Evolutionary conservation across 1,140 invertebrate genomes (phyloP), one percentile per base, ranked within the genome.

Genomic region (Arion vulgaris): DNA sequence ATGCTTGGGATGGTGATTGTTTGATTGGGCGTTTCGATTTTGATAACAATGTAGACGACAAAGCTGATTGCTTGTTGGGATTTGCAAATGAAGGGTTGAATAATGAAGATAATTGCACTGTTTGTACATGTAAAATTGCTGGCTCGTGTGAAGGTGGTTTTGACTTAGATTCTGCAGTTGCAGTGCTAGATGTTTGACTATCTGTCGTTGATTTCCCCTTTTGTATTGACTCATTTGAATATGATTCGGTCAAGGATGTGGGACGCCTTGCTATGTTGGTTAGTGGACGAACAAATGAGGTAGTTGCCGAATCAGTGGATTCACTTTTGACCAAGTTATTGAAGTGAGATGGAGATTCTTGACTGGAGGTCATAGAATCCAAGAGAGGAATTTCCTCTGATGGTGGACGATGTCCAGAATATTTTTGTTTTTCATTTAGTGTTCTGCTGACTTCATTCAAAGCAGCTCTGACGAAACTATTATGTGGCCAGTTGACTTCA

Each of bases 231-330:
- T 78, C 76, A n/a, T 13, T 68, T 2, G 68, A 84, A 84, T 89
- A 89, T 84, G 85, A 89, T 41, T 89, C 88, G 26, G 86, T 88
- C 26, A 91, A 77, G 15, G 89, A 90, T 9, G 88, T 89, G 1
- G 90, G 90, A n/a, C 90, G 82, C n/a, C 85, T 81, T 5, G 86
- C 86, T 82, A 88, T 88, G 23, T 77, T 53, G 17, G 82, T 38
- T 19, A 78, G 32, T 19, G 69, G 75, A 9, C 80, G 71, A 15
- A 89, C 87, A 83, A 91, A 91, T 2, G 88, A 90, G 5, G 90
- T 90, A 23, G 89, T 89, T 41, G 86, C 83, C 19, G 86, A 77
- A 19, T 82, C 83, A 15, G 69, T 68, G n/a, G 73, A 66, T n/a
- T 83, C 84, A 32, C 77, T 53, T 53, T 85, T 85, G 26, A 83